Evolutionary conservation across 2,888 invertebrate species (phyloP).

Genomic region (Lepidonotus clava): DNA sequence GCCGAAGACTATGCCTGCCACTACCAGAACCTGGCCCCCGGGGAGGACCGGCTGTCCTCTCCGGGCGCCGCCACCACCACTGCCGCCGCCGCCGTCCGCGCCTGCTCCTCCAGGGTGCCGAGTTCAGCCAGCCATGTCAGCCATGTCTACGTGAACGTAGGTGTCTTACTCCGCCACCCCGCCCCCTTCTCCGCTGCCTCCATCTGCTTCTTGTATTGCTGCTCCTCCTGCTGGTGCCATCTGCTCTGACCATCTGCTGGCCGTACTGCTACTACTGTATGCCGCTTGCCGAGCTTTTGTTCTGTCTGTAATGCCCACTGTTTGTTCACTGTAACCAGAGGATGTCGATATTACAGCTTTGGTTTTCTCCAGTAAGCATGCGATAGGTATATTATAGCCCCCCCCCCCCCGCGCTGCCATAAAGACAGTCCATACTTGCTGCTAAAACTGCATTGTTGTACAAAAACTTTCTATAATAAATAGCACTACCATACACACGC

Average conservation of each 20-base stretch:
- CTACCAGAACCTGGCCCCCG: slow-evolving; percentile 10
- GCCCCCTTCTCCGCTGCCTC: not conserved
- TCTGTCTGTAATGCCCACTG: too few species aligned
- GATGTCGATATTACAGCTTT: too few species aligned
- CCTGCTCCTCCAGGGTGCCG: not conserved
- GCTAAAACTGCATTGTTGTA: too few species aligned
- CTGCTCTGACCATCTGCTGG: not conserved
- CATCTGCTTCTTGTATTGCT: not conserved
- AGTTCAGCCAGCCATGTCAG: slow-evolving; percentile 36
- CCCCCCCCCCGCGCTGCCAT: too few species aligned
- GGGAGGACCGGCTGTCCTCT: not conserved
- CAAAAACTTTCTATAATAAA: too few species aligned
- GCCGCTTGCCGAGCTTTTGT: too few species aligned
- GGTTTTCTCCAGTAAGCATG: too few species aligned
- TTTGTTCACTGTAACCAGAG: too few species aligned
- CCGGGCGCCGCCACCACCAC: not conserved
- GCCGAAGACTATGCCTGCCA: slow-evolving; percentile 47
- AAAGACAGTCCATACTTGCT: too few species aligned
- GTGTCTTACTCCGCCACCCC: slow-evolving; percentile 32
- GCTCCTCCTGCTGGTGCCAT: not conserved
- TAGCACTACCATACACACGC: too few species aligned
- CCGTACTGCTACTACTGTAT: not conserved
- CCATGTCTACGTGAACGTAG: slow-evolving; percentile 51
- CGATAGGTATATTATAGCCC: too few species aligned
- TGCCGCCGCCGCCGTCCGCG: not conserved